Percentiles rank a stretch among this genome's conserved stretches.
Evolutionary conservation across 2,797 vertebrate genomes (phyloP).

Genomic region (Ceyx erithaca): DNA sequence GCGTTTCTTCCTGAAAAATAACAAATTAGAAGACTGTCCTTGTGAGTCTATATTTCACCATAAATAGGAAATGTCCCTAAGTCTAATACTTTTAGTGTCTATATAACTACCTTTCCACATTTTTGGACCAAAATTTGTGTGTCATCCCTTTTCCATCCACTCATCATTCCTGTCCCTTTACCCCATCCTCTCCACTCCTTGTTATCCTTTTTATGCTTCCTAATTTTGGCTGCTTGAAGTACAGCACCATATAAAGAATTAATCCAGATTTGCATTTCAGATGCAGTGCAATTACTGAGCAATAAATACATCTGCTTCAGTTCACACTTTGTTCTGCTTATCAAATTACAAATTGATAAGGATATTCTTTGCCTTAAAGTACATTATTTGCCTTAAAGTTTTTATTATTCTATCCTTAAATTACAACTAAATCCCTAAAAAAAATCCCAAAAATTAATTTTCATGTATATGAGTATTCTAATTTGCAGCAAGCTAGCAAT

Average conservation of each 20-base stretch:
- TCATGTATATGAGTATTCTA: not conserved
- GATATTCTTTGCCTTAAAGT: not conserved
- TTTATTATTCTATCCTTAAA: not conserved
- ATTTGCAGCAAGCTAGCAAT: not conserved
- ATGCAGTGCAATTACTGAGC: not conserved
- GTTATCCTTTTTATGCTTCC: not conserved
- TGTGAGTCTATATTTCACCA: not conserved
- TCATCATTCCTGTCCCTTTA: not conserved
- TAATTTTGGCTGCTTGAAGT: not conserved
- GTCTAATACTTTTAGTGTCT: not conserved
- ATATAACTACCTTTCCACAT: not conserved
- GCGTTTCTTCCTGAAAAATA: not conserved
- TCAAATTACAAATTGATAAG: not conserved
- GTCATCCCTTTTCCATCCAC: accelerated
- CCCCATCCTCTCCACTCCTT: not conserved
- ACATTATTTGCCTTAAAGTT: not conserved
- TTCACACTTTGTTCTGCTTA: not conserved
- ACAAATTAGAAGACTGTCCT: not conserved
- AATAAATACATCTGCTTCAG: not conserved
- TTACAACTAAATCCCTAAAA: not conserved
- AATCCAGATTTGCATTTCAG: not conserved
- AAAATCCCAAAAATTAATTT: not conserved
- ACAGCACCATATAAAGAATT: not conserved
- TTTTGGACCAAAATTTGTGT: not conserved
- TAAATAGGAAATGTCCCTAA: not conserved